A percentile compares a stretch with the other conserved stretches of the same genome.
These are phyloP conservation scores for Phymanthus crucifer DNA, from an alignment of 92 coral and sea anemone species.

Conservation along the genomic window DNA sequence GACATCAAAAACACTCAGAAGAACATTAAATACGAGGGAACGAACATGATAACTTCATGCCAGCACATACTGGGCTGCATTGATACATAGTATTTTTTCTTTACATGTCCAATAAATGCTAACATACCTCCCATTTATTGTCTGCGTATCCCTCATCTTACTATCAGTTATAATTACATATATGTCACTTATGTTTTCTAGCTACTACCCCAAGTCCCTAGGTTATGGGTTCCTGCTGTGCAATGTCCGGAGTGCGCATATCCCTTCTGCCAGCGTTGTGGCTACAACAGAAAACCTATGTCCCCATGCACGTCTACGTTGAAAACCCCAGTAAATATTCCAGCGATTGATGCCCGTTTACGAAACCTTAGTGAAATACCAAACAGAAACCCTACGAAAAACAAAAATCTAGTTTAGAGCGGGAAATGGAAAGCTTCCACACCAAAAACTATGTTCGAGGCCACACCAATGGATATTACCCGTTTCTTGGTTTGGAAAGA, in stretches of 20 bases:
- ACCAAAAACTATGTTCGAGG: too few species aligned
- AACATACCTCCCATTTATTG: too few species aligned
- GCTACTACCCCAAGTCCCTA: conserved; percentile 3
- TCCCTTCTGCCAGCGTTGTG: not conserved
- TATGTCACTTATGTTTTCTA: not conserved
- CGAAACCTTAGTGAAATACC: not conserved
- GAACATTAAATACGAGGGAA: too few species aligned
- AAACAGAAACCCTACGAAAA: not conserved
- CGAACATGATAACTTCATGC: too few species aligned
- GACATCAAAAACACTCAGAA: not conserved
- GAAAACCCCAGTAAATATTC: not conserved
- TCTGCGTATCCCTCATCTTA: too few species aligned
- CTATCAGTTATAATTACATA: too few species aligned
- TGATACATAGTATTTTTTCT: too few species aligned
- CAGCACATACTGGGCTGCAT: too few species aligned
- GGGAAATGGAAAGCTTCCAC: too few species aligned
- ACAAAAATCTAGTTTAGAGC: too few species aligned
- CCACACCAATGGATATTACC: too few species aligned
- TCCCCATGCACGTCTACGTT: not conserved
- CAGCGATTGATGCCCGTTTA: not conserved
- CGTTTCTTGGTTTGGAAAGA: conserved; percentile 3
- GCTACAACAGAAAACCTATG: not conserved
- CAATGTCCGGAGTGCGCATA: conserved; percentile 8
- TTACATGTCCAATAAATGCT: too few species aligned
- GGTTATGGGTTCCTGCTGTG: conserved; percentile 23